These are phyloP conservation scores for Schizopygopsis pylzovi DNA, from an alignment of 2,797 vertebrate species.

Conservation along the genomic window DNA sequence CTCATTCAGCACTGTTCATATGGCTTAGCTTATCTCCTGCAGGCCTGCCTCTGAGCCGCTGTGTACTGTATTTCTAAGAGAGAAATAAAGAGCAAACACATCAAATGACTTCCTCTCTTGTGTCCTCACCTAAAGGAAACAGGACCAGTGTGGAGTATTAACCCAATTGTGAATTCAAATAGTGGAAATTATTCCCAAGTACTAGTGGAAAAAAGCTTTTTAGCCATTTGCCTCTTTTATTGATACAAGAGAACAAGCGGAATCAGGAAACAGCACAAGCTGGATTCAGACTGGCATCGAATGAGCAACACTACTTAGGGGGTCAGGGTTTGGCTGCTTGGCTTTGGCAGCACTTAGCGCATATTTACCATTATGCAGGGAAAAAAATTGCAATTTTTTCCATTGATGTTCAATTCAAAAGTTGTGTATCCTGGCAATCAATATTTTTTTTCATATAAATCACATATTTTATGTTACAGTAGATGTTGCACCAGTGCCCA, in stretches of 20 bases:
- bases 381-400: background rate
- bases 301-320: slow-evolving; percentile 7
- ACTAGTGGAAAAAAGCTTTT: background rate
- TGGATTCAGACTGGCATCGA: background rate
- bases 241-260: slow-evolving; percentile 1
- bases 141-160: background rate
- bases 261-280: slow-evolving; percentile 10
- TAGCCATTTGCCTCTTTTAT: background rate
- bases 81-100: slow-evolving; percentile 50
- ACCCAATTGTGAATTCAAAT: slow-evolving; percentile 21
- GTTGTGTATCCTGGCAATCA: background rate
- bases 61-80: slow-evolving; percentile 34
- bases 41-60: slow-evolving; percentile 41
- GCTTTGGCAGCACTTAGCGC: slow-evolving; percentile 1
- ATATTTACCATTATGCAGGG: slow-evolving; percentile 4
- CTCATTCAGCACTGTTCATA: slow-evolving; percentile 41
- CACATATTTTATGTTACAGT: slow-evolving; percentile 7
- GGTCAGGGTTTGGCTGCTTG: slow-evolving; percentile 3
- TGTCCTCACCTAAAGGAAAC: slow-evolving; percentile 42
- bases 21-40: slow-evolving; percentile 60
- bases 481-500: background rate
- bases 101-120: slow-evolving; percentile 40
- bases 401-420: slow-evolving; percentile 12
- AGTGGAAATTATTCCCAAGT: slow-evolving; percentile 2
- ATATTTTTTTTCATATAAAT: background rate